A percentile compares a stretch with the other conserved stretches of the same genome.
Conservation (phyloP, 2,113 vertebrate genomes). For the Catagonus wagneri region DNA sequence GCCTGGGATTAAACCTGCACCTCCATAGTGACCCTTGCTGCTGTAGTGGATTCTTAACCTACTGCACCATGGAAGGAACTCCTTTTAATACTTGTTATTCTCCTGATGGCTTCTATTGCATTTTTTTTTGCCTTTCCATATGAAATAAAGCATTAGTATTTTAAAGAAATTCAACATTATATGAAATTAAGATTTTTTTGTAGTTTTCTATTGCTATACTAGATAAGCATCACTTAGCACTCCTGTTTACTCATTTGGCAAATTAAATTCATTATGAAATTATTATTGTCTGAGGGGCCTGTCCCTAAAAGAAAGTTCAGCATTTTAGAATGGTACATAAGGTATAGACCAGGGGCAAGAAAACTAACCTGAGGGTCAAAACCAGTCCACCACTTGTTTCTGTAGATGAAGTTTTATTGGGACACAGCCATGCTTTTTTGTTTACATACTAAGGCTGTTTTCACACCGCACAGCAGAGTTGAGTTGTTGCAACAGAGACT, state of each 20-base stretch:
- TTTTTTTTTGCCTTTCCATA: constrained; percentile 37
- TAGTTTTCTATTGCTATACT: background rate
- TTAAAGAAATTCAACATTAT: constrained; percentile 14
- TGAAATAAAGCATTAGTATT: constrained; percentile 31
- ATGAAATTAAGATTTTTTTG: background rate
- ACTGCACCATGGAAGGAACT: too few species aligned
- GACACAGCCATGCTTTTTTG: background rate
- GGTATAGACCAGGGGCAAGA: background rate
- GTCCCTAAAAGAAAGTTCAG: constrained; percentile 24
- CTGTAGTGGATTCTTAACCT: too few species aligned
- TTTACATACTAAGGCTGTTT: constrained; percentile 13
- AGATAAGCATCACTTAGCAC: background rate
- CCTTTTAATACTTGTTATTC: constrained; percentile 54
- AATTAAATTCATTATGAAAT: constrained; percentile 37
- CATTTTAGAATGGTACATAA: constrained; percentile 46
- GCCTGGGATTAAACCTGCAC: too few species aligned
- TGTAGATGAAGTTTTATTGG: constrained; percentile 34
- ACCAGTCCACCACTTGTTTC: background rate
- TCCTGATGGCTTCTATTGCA: constrained; percentile 24
- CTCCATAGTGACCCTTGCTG: too few species aligned
- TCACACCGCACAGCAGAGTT: background rate
- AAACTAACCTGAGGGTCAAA: background rate
- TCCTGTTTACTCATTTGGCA: background rate
- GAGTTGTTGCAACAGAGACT: background rate
- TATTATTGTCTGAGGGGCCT: constrained; percentile 30